A percentile compares a stretch with the other conserved stretches of the same genome.
These are phyloP conservation scores for Cheilosia vernalis DNA, from an alignment of 2,888 invertebrate genomes.

Conservation along the genomic window DNA sequence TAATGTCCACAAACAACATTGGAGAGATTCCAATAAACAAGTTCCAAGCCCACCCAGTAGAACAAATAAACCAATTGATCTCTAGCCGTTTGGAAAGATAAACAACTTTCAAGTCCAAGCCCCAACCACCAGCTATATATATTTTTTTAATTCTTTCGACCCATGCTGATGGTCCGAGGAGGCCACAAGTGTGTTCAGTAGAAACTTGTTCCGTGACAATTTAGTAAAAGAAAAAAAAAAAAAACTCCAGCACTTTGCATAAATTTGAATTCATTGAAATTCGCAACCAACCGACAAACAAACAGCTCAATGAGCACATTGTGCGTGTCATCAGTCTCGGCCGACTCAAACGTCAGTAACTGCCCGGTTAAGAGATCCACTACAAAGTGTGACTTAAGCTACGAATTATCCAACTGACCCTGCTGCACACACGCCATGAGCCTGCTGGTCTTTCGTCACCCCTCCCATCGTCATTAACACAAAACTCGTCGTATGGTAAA, in stretches of 20 bases:
- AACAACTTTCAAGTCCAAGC: too few species aligned
- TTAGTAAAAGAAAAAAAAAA: constrained; percentile 6
- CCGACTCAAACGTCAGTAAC: constrained; percentile 9
- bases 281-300: background rate
- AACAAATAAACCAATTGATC: too few species aligned
- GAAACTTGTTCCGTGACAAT: background rate
- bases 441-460: constrained; percentile 1
- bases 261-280: constrained; percentile 40
- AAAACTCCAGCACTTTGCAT: constrained; percentile 18
- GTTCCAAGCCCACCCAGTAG: too few species aligned
- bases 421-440: constrained; percentile 33
- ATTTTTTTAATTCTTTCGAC: too few species aligned
- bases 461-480: background rate
- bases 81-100: too few species aligned
- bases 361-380: constrained; percentile 12
- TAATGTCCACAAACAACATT: too few species aligned
- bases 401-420: constrained; percentile 19
- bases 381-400: constrained; percentile 6
- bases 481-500: constrained; percentile 27
- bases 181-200: too few species aligned
- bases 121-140: too few species aligned
- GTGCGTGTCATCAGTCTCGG: constrained; percentile 22
- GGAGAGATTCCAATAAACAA: too few species aligned
- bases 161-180: too few species aligned
- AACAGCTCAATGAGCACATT: constrained; percentile 31